Conservation (phyloP, 1,140 invertebrate genomes). For the Paralvinella palmiformis region DNA sequence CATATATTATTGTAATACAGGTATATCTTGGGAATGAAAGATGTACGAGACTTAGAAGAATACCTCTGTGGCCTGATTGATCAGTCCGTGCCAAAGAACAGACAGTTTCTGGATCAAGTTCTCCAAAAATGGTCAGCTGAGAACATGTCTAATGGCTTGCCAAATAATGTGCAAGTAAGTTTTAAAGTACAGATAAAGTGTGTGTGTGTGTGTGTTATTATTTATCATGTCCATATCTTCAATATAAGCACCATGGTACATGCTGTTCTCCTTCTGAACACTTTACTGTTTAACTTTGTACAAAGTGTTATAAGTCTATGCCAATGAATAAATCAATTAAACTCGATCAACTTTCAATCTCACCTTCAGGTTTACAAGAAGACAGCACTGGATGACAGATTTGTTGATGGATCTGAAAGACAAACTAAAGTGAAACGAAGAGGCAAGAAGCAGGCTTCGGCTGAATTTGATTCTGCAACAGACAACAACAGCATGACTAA, state of each 20-base stretch:
- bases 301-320: too few relatives aligned
- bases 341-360: too few relatives aligned
- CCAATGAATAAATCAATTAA: too few relatives aligned
- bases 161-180: constrained; percentile 5
- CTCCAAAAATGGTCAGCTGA: constrained; percentile 28
- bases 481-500: too few relatives aligned
- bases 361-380: constrained; percentile 23
- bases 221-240: background rate
- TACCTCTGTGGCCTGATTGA: constrained; percentile 48
- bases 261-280: background rate
- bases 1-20: too few relatives aligned
- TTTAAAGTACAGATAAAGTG: background rate
- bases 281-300: background rate
- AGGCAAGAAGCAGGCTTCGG: constrained; percentile 11
- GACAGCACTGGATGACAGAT: constrained; percentile 22
- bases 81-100: constrained; percentile 30
- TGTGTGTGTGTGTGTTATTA: background rate
- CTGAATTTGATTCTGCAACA: too few relatives aligned
- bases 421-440: constrained; percentile 18
- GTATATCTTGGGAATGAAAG: constrained; percentile 48
- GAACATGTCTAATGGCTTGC: constrained; percentile 12
- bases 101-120: constrained; percentile 43
- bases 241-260: background rate
- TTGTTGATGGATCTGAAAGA: constrained; percentile 23
- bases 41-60: constrained; percentile 42